Evolutionary conservation across 2,888 invertebrate genomes (phyloP), one percentile per base, ranked within the genome.

Genomic region (Cephus runcator): DNA sequence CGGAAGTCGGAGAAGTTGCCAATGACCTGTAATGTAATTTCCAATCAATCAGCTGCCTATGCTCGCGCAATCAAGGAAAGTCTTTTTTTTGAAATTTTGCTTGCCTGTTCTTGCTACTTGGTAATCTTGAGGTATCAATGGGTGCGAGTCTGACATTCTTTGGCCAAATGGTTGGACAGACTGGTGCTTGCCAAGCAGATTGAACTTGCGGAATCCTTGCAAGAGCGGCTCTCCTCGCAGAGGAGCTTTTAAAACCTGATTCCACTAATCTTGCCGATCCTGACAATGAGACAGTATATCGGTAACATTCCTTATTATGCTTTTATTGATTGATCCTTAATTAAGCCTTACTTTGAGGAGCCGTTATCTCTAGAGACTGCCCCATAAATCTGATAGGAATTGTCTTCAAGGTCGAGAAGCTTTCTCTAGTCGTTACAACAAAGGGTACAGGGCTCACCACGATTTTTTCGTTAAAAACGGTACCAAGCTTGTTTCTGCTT

Each of bases 361-460:
- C 81, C 56, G 88, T 83, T 71, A 87, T 81, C 76, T 88, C 85
- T 71, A 88, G 79, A 76, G 86, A 81, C 77, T 87, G 87, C 78
- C 85, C 85, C 77, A 87, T 84, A 73, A 87, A 88, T 74, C 86
- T 87, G 75, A 91, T 88, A 2, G 91, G 90, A n/a, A 88, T 88
- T 12, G 86, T 89, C 81, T 86, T 87, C 77, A 91, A 82, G 12
- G 91, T 91, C n/a, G 87, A 88, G 76, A 91, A 91, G 79, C 91
- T 91, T 84, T 91, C 89, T 69, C 87, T 86, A 3, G 89, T 90
- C 9, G 89, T 88, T 34, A 89, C 83, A 33, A 87, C 83, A 80
- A 88, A 91, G 75, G 91, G 91, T 75, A 90, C 90, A 56, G 91
- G 90, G 77, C 90, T 91, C 35, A 91, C 91, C 12, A 91, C 87